Evolutionary conservation across 2,113 vertebrate genomes (phyloP).

Genomic region (Uropsilus gracilis): DNA sequence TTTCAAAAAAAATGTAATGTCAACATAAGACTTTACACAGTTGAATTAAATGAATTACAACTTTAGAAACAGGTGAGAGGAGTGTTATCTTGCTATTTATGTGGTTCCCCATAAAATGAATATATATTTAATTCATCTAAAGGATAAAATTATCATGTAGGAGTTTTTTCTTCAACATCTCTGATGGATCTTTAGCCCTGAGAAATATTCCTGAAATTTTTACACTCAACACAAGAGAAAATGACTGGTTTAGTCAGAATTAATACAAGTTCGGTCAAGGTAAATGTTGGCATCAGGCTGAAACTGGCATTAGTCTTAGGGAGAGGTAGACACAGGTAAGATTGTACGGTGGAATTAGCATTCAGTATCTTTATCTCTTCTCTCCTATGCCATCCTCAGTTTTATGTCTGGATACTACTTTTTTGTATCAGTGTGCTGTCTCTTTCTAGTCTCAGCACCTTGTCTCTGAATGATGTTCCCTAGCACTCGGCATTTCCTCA

Average conservation of each 20-base stretch:
- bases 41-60: neutral
- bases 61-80: constrained; percentile 11
- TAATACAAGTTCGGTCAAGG: neutral
- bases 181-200: neutral
- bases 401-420: neutral
- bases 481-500: neutral
- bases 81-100: neutral
- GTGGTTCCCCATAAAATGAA: neutral
- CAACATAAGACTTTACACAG: neutral
- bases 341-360: neutral
- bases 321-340: neutral
- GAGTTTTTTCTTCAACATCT: neutral
- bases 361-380: neutral
- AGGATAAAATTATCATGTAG: neutral
- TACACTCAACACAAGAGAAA: neutral
- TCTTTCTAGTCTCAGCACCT: neutral
- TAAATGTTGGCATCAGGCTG: neutral
- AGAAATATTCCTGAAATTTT: constrained; percentile 38
- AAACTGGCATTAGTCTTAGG: neutral
- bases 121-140: neutral
- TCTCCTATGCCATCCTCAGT: neutral
- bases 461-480: neutral
- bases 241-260: neutral
- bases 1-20: neutral
- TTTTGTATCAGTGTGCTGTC: neutral